phyloP scores from a whole-genome alignment of 2,888 invertebrate genomes.

The Caenorhabditis doughertyi region DNA sequence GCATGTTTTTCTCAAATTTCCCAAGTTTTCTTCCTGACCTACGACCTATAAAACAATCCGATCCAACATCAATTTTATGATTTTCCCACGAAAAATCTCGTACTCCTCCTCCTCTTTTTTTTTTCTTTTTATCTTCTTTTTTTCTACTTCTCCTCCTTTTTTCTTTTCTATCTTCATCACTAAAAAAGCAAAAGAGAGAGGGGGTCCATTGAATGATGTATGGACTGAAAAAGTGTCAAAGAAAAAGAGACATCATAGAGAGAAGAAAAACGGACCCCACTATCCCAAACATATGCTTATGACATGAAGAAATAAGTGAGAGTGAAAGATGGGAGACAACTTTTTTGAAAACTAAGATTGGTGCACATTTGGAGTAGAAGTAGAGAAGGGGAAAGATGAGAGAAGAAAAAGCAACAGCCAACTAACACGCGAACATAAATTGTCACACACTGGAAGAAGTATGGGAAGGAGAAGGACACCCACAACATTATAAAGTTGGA shows the following conservation, averaged over 20 bases:
- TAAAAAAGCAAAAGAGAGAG: background rate
- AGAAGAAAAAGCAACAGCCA: conserved; percentile 9
- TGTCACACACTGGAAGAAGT: conserved; percentile 33
- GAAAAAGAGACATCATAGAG: conserved; percentile 1
- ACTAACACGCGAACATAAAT: conserved; percentile 58
- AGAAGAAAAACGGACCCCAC: too few relatives aligned
- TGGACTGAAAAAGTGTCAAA: conserved; percentile 25
- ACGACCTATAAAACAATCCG: background rate
- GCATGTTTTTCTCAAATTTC: background rate
- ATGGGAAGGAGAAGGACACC: conserved; percentile 7
- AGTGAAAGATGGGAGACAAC: background rate
- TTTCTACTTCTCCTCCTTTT: conserved; percentile 20
- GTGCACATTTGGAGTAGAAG: background rate
- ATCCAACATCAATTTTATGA: background rate
- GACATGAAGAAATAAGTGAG: conserved; percentile 19
- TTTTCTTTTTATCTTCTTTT: conserved; percentile 4
- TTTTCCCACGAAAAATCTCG: background rate
- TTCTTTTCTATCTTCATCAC: conserved; percentile 17
- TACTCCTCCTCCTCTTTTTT: background rate
- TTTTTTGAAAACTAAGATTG: conserved; percentile 18
- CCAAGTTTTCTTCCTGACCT: background rate
- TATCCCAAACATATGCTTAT: conserved; percentile 32
- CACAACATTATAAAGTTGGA: background rate
- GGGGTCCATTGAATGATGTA: conserved; percentile 47
- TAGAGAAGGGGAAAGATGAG: background rate